Conservation (phyloP, 2,888 invertebrate genomes). For the Diadegma fenestrale region DNA sequence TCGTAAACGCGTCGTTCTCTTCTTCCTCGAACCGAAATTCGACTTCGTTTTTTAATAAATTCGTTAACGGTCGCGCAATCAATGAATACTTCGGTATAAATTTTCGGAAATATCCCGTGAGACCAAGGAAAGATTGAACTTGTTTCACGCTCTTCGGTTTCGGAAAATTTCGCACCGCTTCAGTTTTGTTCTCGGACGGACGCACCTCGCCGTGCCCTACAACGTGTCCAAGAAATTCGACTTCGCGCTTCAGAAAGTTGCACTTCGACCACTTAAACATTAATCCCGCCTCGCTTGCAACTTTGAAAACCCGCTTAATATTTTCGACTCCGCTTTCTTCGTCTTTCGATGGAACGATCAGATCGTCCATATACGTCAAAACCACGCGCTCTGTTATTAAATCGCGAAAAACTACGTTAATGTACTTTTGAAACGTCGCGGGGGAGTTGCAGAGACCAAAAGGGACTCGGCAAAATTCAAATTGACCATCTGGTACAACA, state of each 20-base stretch:
- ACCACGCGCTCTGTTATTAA: conserved; percentile 55
- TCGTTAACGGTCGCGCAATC: not conserved
- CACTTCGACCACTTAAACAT: not conserved
- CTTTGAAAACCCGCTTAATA: not conserved
- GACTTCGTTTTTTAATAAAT: not conserved
- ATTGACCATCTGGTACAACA: conserved; percentile 59
- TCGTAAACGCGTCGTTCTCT: not conserved
- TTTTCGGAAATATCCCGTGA: not conserved
- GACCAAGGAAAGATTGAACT: not conserved
- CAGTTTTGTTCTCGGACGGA: not conserved
- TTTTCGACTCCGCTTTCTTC: not conserved
- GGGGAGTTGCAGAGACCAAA: conserved; percentile 69
- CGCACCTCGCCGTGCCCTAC: not conserved
- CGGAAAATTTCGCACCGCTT: conserved; percentile 4
- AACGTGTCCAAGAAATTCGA: not conserved
- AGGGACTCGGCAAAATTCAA: conserved; percentile 63
- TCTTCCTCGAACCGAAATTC: too few relatives aligned
- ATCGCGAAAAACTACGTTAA: conserved; percentile 60
- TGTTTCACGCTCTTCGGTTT: not conserved
- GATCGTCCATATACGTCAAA: conserved; percentile 59
- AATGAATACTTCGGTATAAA: not conserved
- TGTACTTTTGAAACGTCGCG: conserved; percentile 60
- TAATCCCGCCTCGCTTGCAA: conserved; percentile 5
- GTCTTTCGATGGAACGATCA: conserved; percentile 38
- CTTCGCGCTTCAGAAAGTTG: not conserved